A percentile compares a stretch with the other conserved stretches of the same genome.
phyloP scores from a whole-genome alignment of 2,888 invertebrate genomes.

The Andrena fulva region DNA sequence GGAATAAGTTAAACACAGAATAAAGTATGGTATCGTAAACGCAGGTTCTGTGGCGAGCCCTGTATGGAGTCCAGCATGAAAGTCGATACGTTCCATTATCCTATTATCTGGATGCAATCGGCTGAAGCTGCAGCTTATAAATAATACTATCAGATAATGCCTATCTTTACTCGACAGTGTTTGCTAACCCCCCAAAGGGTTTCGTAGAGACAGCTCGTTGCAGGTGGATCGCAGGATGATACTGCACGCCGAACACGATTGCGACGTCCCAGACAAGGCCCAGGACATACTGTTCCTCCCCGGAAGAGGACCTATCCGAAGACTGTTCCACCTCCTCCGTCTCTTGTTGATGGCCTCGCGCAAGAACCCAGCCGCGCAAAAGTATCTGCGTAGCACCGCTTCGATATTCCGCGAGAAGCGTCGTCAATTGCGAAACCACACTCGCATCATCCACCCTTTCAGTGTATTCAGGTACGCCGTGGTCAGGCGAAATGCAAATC shows the following conservation, averaged over 20 bases:
- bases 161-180: neutral
- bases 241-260: conserved; percentile 72
- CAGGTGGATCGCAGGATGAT: conserved; percentile 33
- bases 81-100: conserved; percentile 5
- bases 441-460: conserved; percentile 80
- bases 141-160: neutral
- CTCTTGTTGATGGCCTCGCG: conserved; percentile 78
- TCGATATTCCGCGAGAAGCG: conserved; percentile 78
- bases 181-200: neutral
- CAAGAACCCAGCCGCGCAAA: conserved; percentile 77
- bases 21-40: too few relatives aligned
- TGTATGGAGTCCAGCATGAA: neutral
- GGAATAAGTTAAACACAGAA: too few relatives aligned
- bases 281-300: conserved; percentile 73
- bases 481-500: neutral
- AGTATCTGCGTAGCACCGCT: conserved; percentile 79
- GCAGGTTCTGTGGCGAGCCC: too few relatives aligned
- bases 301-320: conserved; percentile 62
- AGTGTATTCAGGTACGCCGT: conserved; percentile 78
- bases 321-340: conserved; percentile 61
- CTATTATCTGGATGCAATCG: neutral
- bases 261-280: conserved; percentile 70
- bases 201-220: neutral
- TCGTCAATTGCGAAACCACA: conserved; percentile 75
- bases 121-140: conserved; percentile 29